Percentiles rank a stretch among this genome's conserved stretches.
These are phyloP conservation scores for Cantharis nigra DNA, from an alignment of 2,888 invertebrate genomes.

Conservation along the genomic window DNA sequence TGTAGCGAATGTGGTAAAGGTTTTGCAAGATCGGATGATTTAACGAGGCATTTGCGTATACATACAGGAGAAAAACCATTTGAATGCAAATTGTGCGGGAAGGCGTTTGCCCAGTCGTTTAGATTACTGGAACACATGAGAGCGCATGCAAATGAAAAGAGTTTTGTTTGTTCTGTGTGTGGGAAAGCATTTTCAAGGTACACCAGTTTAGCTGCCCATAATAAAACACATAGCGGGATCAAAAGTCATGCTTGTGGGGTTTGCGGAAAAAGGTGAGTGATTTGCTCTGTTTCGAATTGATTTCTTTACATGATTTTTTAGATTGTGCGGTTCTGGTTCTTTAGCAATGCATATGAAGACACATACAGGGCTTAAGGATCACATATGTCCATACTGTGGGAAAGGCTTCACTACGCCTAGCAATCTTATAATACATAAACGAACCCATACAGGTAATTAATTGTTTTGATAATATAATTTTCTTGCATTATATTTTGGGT, in stretches of 20 bases:
- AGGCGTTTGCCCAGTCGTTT: constrained; percentile 51
- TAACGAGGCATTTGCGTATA: constrained; percentile 51
- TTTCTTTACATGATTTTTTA: constrained; percentile 34
- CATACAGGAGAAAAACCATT: constrained; percentile 56
- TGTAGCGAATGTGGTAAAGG: constrained; percentile 55
- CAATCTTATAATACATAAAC: constrained; percentile 52
- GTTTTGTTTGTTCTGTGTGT: constrained; percentile 52
- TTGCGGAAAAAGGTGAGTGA: constrained; percentile 52
- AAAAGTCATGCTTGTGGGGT: constrained; percentile 52
- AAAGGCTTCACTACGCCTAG: constrained; percentile 54
- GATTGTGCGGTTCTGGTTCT: constrained; percentile 53
- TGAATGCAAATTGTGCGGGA: constrained; percentile 52
- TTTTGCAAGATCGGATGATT: constrained; percentile 52
- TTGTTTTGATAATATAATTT: neutral
- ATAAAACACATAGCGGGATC: constrained; percentile 51
- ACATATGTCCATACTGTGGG: constrained; percentile 52
- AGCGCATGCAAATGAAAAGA: constrained; percentile 52
- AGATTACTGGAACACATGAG: constrained; percentile 53
- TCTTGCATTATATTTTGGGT: neutral
- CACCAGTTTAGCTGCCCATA: constrained; percentile 51
- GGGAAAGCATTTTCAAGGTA: constrained; percentile 53
- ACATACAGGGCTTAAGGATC: constrained; percentile 56
- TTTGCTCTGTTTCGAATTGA: neutral
- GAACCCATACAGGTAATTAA: constrained; percentile 50
- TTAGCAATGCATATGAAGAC: constrained; percentile 58